Conservation (phyloP, 2,888 invertebrate genomes). For the Drosophila anomalipes region DNA sequence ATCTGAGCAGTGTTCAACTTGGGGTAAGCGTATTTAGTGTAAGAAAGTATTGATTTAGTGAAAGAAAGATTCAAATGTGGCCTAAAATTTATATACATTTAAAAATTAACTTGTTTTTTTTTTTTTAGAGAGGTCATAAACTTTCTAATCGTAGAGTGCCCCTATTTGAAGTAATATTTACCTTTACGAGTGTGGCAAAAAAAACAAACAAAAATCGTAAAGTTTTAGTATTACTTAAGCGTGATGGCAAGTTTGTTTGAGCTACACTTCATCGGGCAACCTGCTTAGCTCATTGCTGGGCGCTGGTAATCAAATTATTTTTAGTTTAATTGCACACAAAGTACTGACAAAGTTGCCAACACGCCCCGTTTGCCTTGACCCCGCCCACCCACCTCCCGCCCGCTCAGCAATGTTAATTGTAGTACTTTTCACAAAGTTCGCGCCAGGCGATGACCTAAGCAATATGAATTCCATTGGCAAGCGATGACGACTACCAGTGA, state of each 20-base stretch:
- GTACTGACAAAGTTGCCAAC: conserved; percentile 26
- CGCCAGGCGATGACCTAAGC: conserved; percentile 58
- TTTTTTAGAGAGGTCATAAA: neutral
- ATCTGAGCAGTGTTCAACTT: neutral
- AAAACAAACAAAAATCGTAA: neutral
- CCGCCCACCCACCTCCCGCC: neutral
- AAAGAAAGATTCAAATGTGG: neutral
- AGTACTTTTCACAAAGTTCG: conserved; percentile 30
- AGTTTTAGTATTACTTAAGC: neutral
- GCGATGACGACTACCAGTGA: conserved; percentile 31
- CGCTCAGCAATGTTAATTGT: conserved; percentile 24
- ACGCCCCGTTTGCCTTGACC: conserved; percentile 4
- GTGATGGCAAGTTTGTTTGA: neutral
- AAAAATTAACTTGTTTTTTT: neutral
- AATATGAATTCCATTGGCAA: conserved; percentile 35
- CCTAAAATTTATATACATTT: neutral
- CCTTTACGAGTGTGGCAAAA: neutral
- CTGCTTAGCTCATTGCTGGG: conserved; percentile 65
- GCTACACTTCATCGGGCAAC: conserved; percentile 1
- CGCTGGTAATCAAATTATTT: conserved; percentile 71
- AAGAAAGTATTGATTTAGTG: neutral
- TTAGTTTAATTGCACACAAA: conserved; percentile 47
- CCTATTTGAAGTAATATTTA: neutral
- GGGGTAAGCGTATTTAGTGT: neutral
- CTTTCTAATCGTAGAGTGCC: neutral